Evolutionary conservation across 2,797 vertebrate species (phyloP).

Genomic region (Dryobates pubescens): DNA sequence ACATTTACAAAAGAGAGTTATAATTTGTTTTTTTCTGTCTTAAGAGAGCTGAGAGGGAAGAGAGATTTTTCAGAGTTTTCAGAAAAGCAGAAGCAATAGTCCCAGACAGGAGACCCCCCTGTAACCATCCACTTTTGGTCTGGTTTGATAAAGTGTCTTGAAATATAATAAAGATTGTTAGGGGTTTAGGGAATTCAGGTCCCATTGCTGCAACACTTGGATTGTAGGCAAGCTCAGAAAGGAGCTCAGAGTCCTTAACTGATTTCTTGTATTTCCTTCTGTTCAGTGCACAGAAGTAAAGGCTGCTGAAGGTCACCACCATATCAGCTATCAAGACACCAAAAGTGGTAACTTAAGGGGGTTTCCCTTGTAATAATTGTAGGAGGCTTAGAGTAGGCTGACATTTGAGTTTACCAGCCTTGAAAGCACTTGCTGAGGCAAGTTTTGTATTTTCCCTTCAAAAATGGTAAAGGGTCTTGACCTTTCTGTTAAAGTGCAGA

Average conservation of each 20-base stretch:
- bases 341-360: not conserved
- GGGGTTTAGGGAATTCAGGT: not conserved
- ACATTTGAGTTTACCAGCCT: not conserved
- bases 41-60: not conserved
- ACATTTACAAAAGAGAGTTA: not conserved
- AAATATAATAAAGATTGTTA: not conserved
- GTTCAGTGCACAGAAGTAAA: not conserved
- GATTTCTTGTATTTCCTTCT: not conserved
- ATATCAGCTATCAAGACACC: not conserved
- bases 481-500: not conserved
- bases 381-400: not conserved
- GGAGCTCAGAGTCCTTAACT: not conserved
- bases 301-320: not conserved
- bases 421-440: not conserved
- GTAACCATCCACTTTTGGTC: not conserved
- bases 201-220: not conserved
- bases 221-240: not conserved
- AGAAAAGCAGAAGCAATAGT: not conserved
- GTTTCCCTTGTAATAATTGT: not conserved
- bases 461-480: not conserved
- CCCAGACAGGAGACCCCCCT: not conserved
- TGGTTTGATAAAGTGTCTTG: not conserved
- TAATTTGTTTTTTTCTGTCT: not conserved
- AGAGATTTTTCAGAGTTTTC: not conserved
- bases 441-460: not conserved